Evolutionary conservation across 2,797 vertebrate species (phyloP).

Genomic region (Tamandua tetradactyla): DNA sequence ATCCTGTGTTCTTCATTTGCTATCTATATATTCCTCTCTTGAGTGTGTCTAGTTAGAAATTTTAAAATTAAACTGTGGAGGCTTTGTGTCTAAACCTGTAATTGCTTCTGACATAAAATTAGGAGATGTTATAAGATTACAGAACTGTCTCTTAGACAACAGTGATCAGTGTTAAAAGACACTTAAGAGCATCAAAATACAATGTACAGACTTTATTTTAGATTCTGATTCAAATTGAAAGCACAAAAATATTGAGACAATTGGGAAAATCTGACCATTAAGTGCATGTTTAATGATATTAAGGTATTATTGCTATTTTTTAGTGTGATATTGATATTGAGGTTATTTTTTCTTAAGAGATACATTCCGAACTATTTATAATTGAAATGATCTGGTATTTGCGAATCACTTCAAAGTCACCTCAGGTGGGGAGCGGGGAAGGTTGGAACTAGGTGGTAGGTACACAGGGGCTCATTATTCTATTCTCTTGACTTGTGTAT

Average conservation of each 20-base stretch:
- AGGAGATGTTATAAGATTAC: not conserved
- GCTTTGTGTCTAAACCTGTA: not conserved
- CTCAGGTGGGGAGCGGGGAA: not conserved
- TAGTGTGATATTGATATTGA: not conserved
- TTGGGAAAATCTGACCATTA: not conserved
- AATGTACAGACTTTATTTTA: not conserved
- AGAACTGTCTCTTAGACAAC: not conserved
- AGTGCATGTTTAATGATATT: not conserved
- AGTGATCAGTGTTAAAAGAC: not conserved
- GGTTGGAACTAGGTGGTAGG: not conserved
- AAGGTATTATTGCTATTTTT: not conserved
- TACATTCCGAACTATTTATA: not conserved
- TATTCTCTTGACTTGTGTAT: not conserved
- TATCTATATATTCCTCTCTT: not conserved
- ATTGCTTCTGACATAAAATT: not conserved
- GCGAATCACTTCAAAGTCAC: not conserved
- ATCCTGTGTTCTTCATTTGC: not conserved
- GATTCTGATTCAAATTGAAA: not conserved
- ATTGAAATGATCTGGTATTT: not conserved
- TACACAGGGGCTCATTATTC: not conserved
- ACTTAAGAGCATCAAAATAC: not conserved
- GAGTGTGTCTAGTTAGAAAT: conserved; percentile 10
- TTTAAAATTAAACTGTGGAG: conserved; percentile 14
- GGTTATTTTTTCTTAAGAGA: not conserved
- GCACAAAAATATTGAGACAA: not conserved